Base-by-base conservation (phyloP, 1,140 invertebrate genomes). In the Acromyrmex charruanus region DNA sequence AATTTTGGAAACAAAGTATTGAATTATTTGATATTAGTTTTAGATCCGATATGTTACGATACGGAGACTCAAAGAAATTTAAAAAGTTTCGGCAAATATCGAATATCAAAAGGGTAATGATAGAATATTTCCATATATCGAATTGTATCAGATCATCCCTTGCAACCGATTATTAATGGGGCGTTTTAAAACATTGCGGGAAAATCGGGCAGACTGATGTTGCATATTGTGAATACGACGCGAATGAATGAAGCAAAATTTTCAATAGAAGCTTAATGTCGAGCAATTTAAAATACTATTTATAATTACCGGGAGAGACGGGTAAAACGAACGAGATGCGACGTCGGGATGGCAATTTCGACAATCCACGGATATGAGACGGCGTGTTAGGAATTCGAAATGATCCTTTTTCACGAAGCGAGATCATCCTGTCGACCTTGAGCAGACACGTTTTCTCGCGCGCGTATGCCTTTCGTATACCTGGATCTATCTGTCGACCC, bases 361-460 rank as follows among this genome's bases (percentile, higher is more conserved):
- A 49, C 39, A 63, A 65, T 51, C 3, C 58, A 31, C 28, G 35
- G 59, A 79, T 77, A 28, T 16, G 75, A 51, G 44, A 16, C 59
- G 12, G n/a, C 77, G 61, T 25, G 44, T 80, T 80, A 51, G 49
- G 39, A 80, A 66, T 66, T 80, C 7, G 61, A 53, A 66, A 31
- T 77, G 55, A 59, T 74, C 25, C 35, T 75, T 59, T 84, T 58
- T 59, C 71, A 59, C 4, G 53, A 12, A 61, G 55, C 61, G 69
- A 16, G 66, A 84, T 71, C 53, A 77, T 51, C 69, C 58, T 28
- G 66, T 77, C 51, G 80, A 71, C 80, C 69, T 74, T 59, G 80
- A 28, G 53, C 53, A 5, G 25, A 44, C 80, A 63, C n/a, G 58
- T 75, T 71, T 77, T 51, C 31, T 44, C 53, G 69, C 28, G 66